Percentiles rank a stretch among this genome's conserved stretches.
Conservation (phyloP, 1,140 invertebrate genomes). For the Lasaia peninsularis region DNA sequence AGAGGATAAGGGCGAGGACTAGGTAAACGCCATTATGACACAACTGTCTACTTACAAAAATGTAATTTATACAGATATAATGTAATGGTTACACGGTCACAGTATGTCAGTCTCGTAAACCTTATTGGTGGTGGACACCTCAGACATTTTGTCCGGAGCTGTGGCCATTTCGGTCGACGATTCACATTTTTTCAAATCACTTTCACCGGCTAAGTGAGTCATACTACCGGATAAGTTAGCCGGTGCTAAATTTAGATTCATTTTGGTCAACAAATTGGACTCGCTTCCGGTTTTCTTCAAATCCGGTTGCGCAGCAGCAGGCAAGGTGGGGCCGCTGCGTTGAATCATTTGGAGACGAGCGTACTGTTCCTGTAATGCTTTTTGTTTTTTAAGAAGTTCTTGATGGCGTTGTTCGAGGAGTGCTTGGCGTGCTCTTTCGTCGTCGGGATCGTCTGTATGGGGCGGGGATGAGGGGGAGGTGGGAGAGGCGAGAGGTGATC, state of each 20-base stretch:
- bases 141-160: conserved; percentile 26
- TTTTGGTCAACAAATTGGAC: conserved; percentile 90
- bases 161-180: conserved; percentile 24
- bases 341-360: conserved; percentile 90
- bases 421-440: conserved; percentile 83
- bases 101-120: conserved; percentile 94
- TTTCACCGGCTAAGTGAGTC: conserved; percentile 56
- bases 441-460: conserved; percentile 31
- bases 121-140: conserved; percentile 78
- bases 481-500: conserved; percentile 89
- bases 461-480: conserved; percentile 69
- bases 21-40: neutral
- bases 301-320: conserved; percentile 79
- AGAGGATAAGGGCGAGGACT: neutral
- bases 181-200: conserved; percentile 31
- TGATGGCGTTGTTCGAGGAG: conserved; percentile 90
- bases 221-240: conserved; percentile 60
- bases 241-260: conserved; percentile 83
- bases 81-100: conserved; percentile 68
- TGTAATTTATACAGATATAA: conserved; percentile 48
- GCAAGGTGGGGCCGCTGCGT: conserved; percentile 82
- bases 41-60: neutral
- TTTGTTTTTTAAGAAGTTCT: conserved; percentile 90
- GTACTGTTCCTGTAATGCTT: conserved; percentile 92
- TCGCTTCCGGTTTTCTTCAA: conserved; percentile 94